These are phyloP conservation scores for Aethes cnicana DNA, from an alignment of 2,888 invertebrate species.

Conservation along the genomic window DNA sequence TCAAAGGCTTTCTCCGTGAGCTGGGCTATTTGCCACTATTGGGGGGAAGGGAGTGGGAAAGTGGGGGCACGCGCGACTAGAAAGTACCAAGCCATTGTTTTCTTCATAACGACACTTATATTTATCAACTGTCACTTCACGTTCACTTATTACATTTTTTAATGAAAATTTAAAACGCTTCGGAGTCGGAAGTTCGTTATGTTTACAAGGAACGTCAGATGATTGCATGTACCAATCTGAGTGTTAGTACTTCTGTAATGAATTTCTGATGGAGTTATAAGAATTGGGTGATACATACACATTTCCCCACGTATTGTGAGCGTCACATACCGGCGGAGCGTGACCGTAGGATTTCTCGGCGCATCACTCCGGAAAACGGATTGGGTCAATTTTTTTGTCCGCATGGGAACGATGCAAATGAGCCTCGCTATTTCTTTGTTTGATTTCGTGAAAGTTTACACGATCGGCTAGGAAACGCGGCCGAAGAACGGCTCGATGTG, in stretches of 20 bases:
- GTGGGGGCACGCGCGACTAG: slow-evolving; percentile 60
- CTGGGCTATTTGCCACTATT: slow-evolving; percentile 34
- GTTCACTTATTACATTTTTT: slow-evolving; percentile 63
- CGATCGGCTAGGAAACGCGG: slow-evolving; percentile 80
- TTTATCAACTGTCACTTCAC: slow-evolving; percentile 67
- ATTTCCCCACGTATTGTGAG: slow-evolving; percentile 28
- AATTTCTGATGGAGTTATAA: too few species aligned
- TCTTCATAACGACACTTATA: slow-evolving; percentile 71
- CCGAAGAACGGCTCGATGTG: slow-evolving; percentile 72
- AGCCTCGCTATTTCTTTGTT: slow-evolving; percentile 81
- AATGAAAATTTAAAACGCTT: slow-evolving; percentile 56
- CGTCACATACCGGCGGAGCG: slow-evolving; percentile 44
- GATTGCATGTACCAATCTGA: neutral
- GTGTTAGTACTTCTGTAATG: too few species aligned
- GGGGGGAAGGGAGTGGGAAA: slow-evolving; percentile 41
- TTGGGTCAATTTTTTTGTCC: slow-evolving; percentile 80
- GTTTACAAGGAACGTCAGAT: slow-evolving; percentile 24
- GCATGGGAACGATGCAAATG: slow-evolving; percentile 82
- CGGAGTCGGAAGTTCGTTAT: slow-evolving; percentile 35
- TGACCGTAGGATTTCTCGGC: slow-evolving; percentile 76
- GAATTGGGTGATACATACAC: too few species aligned
- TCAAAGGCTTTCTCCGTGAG: slow-evolving; percentile 76
- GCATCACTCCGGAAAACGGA: slow-evolving; percentile 77
- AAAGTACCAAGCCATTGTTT: slow-evolving; percentile 75
- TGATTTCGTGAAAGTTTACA: slow-evolving; percentile 83